These are phyloP conservation scores for Caenorhabditis becei DNA, from an alignment of 2,888 invertebrate genomes.

Conservation along the genomic window DNA sequence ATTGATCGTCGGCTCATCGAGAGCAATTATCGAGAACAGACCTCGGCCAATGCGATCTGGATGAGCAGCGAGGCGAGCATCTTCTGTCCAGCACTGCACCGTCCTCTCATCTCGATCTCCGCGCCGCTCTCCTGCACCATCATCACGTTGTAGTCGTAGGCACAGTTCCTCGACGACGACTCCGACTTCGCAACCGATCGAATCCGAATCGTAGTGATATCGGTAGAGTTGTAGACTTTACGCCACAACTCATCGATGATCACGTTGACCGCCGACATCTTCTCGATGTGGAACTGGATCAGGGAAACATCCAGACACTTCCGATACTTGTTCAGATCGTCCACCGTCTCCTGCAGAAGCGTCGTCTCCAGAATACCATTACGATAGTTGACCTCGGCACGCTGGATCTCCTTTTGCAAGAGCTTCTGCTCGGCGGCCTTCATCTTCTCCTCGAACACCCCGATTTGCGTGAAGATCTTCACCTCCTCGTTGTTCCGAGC, in stretches of 20 bases:
- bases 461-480: conserved; percentile 50
- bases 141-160: conserved; percentile 87
- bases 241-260: conserved; percentile 91
- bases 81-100: conserved; percentile 98
- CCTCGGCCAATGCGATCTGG: conserved; percentile 95
- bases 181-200: conserved; percentile 65
- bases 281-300: conserved; percentile 91
- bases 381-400: conserved; percentile 68
- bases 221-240: conserved; percentile 90
- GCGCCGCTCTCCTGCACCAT: conserved; percentile 87
- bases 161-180: conserved; percentile 64
- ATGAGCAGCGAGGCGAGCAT: conserved; percentile 94
- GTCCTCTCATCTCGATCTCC: conserved; percentile 96
- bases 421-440: conserved; percentile 45
- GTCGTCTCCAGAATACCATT: conserved; percentile 46
- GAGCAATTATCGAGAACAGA: conserved; percentile 94
- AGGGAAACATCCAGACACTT: conserved; percentile 90
- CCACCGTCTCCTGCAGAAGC: conserved; percentile 31
- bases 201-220: conserved; percentile 96
- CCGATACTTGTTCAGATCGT: conserved; percentile 89
- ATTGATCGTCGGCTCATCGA: conserved; percentile 99
- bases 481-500: conserved; percentile 47
- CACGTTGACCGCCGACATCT: conserved; percentile 94
- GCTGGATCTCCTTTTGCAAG: conserved; percentile 45
- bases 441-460: conserved; percentile 54